These are phyloP conservation scores for Euzophera pinguis DNA, from an alignment of 2,888 invertebrate species.

Conservation along the genomic window DNA sequence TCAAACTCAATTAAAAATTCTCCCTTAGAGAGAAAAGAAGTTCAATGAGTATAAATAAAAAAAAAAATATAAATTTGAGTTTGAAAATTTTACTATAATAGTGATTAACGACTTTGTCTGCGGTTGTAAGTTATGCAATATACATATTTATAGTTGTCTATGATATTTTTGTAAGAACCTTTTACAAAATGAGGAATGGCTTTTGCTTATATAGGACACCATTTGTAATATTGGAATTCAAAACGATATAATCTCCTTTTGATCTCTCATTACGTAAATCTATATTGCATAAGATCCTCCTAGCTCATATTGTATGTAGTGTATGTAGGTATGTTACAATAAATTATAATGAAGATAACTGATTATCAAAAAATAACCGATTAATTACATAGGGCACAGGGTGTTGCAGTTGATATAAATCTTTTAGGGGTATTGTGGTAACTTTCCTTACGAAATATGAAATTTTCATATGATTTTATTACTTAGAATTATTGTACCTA, in stretches of 20 bases:
- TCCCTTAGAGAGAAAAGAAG: no score
- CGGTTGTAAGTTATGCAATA: constrained; percentile 62
- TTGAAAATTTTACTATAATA: no score
- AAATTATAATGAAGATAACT: constrained; percentile 37
- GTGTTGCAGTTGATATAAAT: not conserved
- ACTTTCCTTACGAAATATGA: not conserved
- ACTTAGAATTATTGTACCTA: not conserved
- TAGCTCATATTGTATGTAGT: constrained; percentile 29
- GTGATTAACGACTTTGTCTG: no score
- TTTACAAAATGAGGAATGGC: constrained; percentile 46
- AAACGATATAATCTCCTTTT: constrained; percentile 41
- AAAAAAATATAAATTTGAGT: no score
- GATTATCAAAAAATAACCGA: constrained; percentile 48
- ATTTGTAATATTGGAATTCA: constrained; percentile 33
- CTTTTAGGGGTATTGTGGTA: not conserved
- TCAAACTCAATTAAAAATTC: no score
- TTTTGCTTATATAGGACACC: constrained; percentile 43
- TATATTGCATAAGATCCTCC: constrained; percentile 25
- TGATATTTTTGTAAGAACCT: constrained; percentile 61
- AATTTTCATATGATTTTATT: not conserved
- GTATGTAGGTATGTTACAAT: constrained; percentile 30
- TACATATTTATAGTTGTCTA: constrained; percentile 55
- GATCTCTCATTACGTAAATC: constrained; percentile 40
- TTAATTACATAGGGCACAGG: constrained; percentile 22
- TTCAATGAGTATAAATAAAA: no score